Evolutionary conservation across 2,113 vertebrate species (phyloP), one percentile per base, ranked within the genome.

Genomic region (Neolamprologus cancellatus): DNA sequence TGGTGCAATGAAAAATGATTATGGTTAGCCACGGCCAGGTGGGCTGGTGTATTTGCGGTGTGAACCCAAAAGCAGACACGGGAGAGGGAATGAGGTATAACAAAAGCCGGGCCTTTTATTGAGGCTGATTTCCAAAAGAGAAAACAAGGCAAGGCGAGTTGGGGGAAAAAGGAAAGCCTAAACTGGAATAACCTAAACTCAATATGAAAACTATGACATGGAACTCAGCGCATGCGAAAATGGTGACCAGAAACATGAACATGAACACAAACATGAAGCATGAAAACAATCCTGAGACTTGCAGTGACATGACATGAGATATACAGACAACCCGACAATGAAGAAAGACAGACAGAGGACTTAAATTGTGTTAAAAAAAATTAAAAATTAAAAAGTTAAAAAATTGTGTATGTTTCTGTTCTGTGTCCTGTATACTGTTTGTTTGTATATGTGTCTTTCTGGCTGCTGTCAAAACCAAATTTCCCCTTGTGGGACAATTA

Each of bases 111-210:
- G 50, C 9, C n/a, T 52, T 52, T 52, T 11, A 20, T 52, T 52
- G 50, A 52, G 9, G 50, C n/a, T 0, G 50, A 52, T 20, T 20
- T 52, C 50, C 0, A 52, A 52, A 52, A 52, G 9, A 52, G n/a
- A 20, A 1, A 52, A 11, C 50, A 52, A 20, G n/a, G 50, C 50
- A 52, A 52, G 50, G 50, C 2, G 9, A 52, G 50, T 52, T 52
- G n/a, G 18, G 50, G 9, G 44, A 0, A 2, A 6, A 52, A 52
- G 9, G 5, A 52, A 52, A 52, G 9, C n/a, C 50, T 52, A 52
- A 52, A 52, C n/a, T 6, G 50, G 9, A 52, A 52, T 52, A 52
- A 52, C 50, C n/a, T 52, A 20, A 52, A 52, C 50, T 52, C 50
- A 52, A 6, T 20, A 6, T 52, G n/a, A 52, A 52, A 52, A 11